phyloP scores from a whole-genome alignment of 2,888 invertebrate species.

The Sphecodes monilicornis region DNA sequence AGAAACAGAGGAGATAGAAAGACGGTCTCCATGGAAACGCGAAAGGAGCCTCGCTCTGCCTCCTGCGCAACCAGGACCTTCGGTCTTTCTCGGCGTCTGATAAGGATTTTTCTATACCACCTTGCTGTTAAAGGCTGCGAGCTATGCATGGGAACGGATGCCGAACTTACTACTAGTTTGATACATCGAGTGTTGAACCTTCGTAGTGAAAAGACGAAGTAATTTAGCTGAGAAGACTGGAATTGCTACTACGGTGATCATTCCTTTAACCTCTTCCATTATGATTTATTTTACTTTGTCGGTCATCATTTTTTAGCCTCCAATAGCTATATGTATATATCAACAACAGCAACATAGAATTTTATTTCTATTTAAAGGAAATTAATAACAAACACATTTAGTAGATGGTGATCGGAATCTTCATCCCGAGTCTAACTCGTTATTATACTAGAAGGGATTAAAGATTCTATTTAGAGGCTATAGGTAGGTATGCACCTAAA shows the following conservation, averaged over 20 bases:
- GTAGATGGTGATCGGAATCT: background rate
- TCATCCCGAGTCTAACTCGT: background rate
- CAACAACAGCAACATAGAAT: background rate
- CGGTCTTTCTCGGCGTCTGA: slow-evolving; percentile 65
- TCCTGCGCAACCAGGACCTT: slow-evolving; percentile 74
- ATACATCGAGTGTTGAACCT: background rate
- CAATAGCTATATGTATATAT: too few species aligned
- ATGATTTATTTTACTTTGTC: background rate
- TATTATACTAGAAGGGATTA: too few species aligned
- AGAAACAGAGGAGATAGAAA: slow-evolving; percentile 63
- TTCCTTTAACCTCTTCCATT: background rate
- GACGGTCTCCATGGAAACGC: slow-evolving; percentile 79
- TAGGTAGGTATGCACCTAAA: too few species aligned
- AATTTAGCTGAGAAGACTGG: background rate
- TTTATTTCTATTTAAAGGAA: background rate
- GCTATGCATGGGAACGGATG: background rate
- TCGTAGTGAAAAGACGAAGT: background rate
- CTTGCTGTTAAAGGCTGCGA: slow-evolving; percentile 10
- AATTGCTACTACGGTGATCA: background rate
- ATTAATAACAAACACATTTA: background rate
- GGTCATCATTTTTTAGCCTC: background rate
- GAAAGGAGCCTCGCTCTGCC: slow-evolving; percentile 73
- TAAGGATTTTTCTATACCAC: slow-evolving; percentile 62
- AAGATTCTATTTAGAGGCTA: too few species aligned
- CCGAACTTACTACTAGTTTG: slow-evolving; percentile 2